Base-by-base conservation (phyloP, 2,797 vertebrate genomes). In the Pterois miles region DNA sequence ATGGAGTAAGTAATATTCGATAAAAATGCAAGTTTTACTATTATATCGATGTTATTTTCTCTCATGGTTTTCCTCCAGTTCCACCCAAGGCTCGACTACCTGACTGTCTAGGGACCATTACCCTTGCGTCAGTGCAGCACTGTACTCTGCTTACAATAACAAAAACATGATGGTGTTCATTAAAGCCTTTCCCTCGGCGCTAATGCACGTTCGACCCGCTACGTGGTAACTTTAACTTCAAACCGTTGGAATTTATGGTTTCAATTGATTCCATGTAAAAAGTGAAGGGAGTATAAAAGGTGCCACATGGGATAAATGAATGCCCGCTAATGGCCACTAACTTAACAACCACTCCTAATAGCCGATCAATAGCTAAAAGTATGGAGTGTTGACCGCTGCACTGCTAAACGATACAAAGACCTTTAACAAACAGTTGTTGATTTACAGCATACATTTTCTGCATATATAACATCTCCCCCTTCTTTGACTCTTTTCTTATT, bases 1-100 rank as follows among this genome's bases (percentile, higher is more conserved):
- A 86, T 75, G 11, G 77, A 71, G 53, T 71, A 63, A 71, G 69
- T 89, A 88, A 91, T 88, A 73, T 85, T 87, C 86, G 84, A 90
- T 87, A 86, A 87, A 93, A 86, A 88, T 90, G 81, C 77, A 59
- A 56, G 58, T 67, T 85, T 80, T 74, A 57, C 78, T 38, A 34
- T 82, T 66, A 65, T 18, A 73, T 58, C 56, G 31, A 1, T 83
- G 71, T 68, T 72, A 62, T 80, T 76, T 76, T 70, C 52, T 71
- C 43, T 62, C 27, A 5, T 36, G 7, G n/a, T 78, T 71, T 40
- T 62, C 14, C 60, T 50, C 29, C 34, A 60, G 2, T 56, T 68
- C 33, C 50, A 76, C 54, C 74, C 25, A n/a, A 65, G 48, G 58
- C 43, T 29, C 6, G 8, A 12, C 25, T 20, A 12, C 60, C 66